A percentile compares a stretch with the other conserved stretches of the same genome.
These are phyloP conservation scores for Chaetoderma sp. DNA, from an alignment of 2,888 invertebrate genomes.

Conservation along the genomic window DNA sequence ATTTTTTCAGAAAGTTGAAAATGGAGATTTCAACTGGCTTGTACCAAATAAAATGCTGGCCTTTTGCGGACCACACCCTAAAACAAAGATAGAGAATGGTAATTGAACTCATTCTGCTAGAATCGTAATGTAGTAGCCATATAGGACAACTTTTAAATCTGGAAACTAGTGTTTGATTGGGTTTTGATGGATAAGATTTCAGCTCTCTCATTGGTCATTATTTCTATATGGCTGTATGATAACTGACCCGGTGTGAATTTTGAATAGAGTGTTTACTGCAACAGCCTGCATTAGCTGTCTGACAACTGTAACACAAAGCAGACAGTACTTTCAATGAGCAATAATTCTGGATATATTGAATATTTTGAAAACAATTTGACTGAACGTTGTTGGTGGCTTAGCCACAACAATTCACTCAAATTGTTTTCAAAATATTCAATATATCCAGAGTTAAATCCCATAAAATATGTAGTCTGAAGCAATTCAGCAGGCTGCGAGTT, in stretches of 20 bases:
- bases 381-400: too few species aligned
- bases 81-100: conserved; percentile 88
- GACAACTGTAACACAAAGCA: too few species aligned
- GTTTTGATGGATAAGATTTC: neutral
- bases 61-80: conserved; percentile 96
- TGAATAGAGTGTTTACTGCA: neutral
- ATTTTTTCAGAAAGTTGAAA: conserved; percentile 87
- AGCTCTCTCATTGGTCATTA: neutral
- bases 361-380: too few species aligned
- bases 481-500: too few species aligned
- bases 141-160: neutral
- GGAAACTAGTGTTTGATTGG: neutral
- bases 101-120: conserved; percentile 35
- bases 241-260: neutral
- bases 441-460: too few species aligned
- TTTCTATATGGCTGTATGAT: conserved; percentile 17
- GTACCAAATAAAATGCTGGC: conserved; percentile 96
- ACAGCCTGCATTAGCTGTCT: conserved; percentile 12
- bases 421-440: too few species aligned
- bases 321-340: too few species aligned
- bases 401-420: too few species aligned
- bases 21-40: conserved; percentile 99
- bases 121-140: neutral
- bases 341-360: too few species aligned
- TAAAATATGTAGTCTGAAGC: too few species aligned